A percentile compares a stretch with the other conserved stretches of the same genome.
Conservation (phyloP, 23 tunicate genomes). For the Styela plicata region DNA sequence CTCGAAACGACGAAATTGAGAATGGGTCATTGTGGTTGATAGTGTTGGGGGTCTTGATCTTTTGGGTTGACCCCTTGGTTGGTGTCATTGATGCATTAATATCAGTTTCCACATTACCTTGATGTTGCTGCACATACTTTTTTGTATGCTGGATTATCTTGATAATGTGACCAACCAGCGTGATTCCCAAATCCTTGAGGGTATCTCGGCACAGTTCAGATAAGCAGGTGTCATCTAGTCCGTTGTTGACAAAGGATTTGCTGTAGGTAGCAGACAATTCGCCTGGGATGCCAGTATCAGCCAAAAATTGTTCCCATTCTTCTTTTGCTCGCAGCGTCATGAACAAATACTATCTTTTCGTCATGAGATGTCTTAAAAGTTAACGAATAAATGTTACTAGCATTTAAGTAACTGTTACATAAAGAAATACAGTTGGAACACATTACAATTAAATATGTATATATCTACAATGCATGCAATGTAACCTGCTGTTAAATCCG, state of each 20-base stretch:
- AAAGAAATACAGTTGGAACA: too few species aligned
- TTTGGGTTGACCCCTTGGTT: too few species aligned
- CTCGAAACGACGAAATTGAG: not conserved
- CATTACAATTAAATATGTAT: too few species aligned
- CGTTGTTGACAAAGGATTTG: not conserved
- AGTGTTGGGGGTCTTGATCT: not conserved
- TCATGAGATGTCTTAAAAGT: not conserved
- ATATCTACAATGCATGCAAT: too few species aligned
- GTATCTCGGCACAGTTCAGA: not conserved
- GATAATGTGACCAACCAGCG: not conserved
- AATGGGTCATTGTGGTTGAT: not conserved
- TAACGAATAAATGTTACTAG: too few species aligned
- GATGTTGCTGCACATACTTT: not conserved
- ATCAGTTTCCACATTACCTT: not conserved
- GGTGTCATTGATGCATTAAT: too few species aligned
- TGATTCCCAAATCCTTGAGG: not conserved
- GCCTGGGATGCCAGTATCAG: not conserved
- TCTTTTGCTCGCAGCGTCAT: not conserved
- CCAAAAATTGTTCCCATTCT: not conserved
- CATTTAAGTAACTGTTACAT: not conserved
- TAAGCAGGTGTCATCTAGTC: not conserved
- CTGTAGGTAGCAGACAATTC: not conserved
- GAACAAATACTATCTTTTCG: not conserved
- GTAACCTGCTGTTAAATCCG: too few species aligned
- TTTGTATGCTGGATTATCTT: not conserved